A percentile compares a stretch with the other conserved stretches of the same genome.
These are phyloP conservation scores for Pristionchus mayeri DNA, from an alignment of 2,888 invertebrate genomes.

Conservation along the genomic window DNA sequence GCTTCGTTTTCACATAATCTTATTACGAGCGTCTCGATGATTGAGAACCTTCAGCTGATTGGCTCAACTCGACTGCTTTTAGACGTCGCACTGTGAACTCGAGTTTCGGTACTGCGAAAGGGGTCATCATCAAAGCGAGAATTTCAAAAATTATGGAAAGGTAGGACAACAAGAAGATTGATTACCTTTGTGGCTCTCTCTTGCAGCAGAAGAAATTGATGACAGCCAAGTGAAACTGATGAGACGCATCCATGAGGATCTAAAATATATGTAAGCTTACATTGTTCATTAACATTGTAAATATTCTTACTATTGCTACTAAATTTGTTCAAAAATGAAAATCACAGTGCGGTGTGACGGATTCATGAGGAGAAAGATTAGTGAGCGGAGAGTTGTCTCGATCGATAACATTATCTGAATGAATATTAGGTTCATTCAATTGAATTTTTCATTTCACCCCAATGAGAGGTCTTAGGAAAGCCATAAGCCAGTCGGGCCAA, in stretches of 20 bases:
- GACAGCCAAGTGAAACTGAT: not conserved
- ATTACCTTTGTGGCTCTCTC: not conserved
- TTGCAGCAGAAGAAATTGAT: not conserved
- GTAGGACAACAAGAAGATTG: not conserved
- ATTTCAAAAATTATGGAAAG: not conserved
- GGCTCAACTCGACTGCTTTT: not conserved
- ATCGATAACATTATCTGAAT: not conserved
- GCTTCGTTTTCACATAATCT: too few species aligned
- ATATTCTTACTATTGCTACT: not conserved
- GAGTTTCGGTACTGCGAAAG: not conserved
- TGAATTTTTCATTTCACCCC: not conserved
- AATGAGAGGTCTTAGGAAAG: not conserved
- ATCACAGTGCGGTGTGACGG: not conserved
- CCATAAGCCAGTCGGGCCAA: not conserved
- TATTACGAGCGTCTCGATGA: too few species aligned
- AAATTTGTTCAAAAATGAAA: not conserved
- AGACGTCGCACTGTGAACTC: not conserved
- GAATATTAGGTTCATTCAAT: not conserved
- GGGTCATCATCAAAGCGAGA: not conserved
- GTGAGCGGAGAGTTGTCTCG: not conserved
- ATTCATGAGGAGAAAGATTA: not conserved
- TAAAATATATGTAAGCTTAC: not conserved
- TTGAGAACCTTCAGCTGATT: too few species aligned
- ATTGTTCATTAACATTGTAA: too few species aligned
- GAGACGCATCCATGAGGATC: not conserved